Base-by-base conservation (phyloP, 2,888 invertebrate genomes). In the Ophioninae sp. region DNA sequence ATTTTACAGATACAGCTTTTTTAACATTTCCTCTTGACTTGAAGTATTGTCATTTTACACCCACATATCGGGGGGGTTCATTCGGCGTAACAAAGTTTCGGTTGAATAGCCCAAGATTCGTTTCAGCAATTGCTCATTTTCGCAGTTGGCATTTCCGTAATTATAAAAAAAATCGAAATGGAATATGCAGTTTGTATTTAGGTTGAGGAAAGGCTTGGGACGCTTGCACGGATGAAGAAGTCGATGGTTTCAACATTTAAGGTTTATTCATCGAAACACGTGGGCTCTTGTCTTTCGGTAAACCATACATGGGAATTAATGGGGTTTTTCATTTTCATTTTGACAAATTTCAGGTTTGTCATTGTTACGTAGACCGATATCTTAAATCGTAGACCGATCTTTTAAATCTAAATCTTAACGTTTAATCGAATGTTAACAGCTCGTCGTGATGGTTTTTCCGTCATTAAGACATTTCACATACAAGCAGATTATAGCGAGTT, bases 211-310 rank as follows among this genome's bases (percentile, higher is more conserved):
- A 51, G 51, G 17, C 51, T 51, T 17, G 51, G 51, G 51, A 51
- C 6, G 17, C 17, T 13, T 51, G 13, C 51, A 51, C 17, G 17
- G 17, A 67, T 86, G 71, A 69, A 81, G 75, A 82, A 63, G 22
- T 30, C 61, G 63, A 77, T 30, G 30, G 78, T 68, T 81, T 85
- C 78, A 90, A 90, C 89, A 90, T 90, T 88, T 39, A 90, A 88
- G 87, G 88, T 89, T 89, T 90, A 90, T 90, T 90, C 85, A 86
- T 85, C 51, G 82, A 86, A 89, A 88, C 88, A 85, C 88, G 84
- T 87, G 87, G 67, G 85, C 67, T 79, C 82, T 82, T 20, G 17
- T 39, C 41, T 64, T 67, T 79, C 59, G 85, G 85, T 82, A 83
- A 79, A 86, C 85, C 87, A 87, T 81, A 86, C 80, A 84, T 17